Base-by-base conservation (phyloP, 2,888 invertebrate genomes). In the Shargacucullia verbasci region DNA sequence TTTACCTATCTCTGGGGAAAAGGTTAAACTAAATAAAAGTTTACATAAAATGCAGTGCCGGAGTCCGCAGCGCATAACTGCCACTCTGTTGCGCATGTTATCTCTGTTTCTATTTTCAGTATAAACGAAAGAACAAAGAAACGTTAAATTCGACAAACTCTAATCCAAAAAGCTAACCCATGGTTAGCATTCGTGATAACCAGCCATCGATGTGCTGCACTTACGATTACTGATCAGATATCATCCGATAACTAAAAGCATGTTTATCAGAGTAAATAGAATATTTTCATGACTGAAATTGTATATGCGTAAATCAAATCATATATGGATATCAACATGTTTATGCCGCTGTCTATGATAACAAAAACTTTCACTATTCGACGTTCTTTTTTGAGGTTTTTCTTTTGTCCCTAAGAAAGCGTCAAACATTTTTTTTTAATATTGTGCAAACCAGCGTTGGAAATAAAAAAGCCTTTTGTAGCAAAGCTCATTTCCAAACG, bases 171-270 rank as follows among this genome's bases (percentile, higher is more conserved):
- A 58, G 60, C 46, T 55, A 70, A 55, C 47, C 38, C 41, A 44
- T 13, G 62, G 46, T 37, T 45, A 41, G 14, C 20, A 40, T 58
- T 59, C 59, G 55, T 61, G 75, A 66, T 70, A 62, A 61, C 25
- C 39, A n/a, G 38, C 48, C 56, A 44, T 62, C 40, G 15, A 53
- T 39, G 44, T 41, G 35, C 35, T 56, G 56, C 72, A 75, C 76
- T 75, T 54, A 75, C 41, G 43, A 41, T 67, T 56, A 60, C 54
- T 34, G 61, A 53, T 47, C 56, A 61, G 76, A 62, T 63, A 70
- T 65, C 50, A 52, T 60, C 33, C n/a, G 70, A 79, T 75, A 79
- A 66, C 78, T 78, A 77, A 73, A 79, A 79, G 69, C 75, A 59
- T 74, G 58, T 70, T 79, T 71, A 75, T 79, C 78, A 50, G 40